Evolutionary conservation across 2,888 invertebrate species (phyloP).

Genomic region (Trissonchulus sp.): DNA sequence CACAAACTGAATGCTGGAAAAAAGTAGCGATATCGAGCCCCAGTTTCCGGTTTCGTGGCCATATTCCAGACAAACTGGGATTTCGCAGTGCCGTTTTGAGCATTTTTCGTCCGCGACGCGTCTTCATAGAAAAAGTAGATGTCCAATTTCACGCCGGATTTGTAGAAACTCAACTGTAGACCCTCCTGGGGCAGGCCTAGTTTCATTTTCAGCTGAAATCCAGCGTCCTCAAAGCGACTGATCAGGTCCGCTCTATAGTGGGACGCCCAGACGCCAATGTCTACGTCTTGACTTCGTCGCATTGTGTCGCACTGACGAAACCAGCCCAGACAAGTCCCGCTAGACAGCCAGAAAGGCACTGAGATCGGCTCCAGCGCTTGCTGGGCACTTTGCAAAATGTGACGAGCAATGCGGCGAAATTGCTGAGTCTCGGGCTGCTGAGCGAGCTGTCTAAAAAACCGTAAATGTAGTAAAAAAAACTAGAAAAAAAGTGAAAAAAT

Average conservation of each 20-base stretch:
- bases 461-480: too few species aligned
- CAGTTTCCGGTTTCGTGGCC: slow-evolving; percentile 1
- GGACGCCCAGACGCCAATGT: not conserved
- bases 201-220: slow-evolving; percentile 8
- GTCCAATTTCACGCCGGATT: not conserved
- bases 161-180: not conserved
- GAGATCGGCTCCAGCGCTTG: not conserved
- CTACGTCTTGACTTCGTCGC: not conserved
- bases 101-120: not conserved
- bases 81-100: not conserved
- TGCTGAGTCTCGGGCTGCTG: too few species aligned
- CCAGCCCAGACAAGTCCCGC: slow-evolving; percentile 21
- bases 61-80: not conserved
- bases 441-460: too few species aligned
- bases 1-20: slow-evolving; percentile 6
- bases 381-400: not conserved
- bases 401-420: not conserved
- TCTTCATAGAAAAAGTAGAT: slow-evolving; percentile 18
- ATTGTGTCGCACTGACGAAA: slow-evolving; percentile 28
- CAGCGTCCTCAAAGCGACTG: not conserved
- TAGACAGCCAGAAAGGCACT: not conserved
- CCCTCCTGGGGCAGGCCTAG: slow-evolving; percentile 12
- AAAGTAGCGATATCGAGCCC: slow-evolving; percentile 5
- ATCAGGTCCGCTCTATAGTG: slow-evolving; percentile 16
- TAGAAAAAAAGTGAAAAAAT: too few species aligned